Conservation (phyloP, 2,113 vertebrate genomes). For the Chaetura pelagica region DNA sequence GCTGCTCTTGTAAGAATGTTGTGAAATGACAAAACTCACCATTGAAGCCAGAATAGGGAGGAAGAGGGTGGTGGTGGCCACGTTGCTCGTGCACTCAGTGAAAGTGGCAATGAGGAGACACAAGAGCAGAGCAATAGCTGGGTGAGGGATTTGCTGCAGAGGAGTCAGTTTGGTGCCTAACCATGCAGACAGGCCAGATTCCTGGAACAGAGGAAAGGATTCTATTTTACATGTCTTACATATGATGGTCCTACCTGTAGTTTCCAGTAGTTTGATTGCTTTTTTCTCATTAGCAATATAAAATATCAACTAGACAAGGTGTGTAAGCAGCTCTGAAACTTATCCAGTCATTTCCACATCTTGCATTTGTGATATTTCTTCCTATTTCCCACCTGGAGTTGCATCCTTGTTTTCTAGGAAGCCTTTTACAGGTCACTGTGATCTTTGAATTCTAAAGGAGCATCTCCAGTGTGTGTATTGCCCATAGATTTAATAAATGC, state of each 20-base stretch:
- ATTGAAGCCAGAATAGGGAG: conserved; percentile 92
- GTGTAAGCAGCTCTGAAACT: not conserved
- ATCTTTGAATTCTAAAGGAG: not conserved
- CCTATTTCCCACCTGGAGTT: not conserved
- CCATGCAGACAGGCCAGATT: conserved; percentile 85
- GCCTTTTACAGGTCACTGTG: not conserved
- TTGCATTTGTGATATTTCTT: not conserved
- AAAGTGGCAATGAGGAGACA: conserved; percentile 84
- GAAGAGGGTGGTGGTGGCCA: conserved; percentile 92
- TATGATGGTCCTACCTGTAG: not conserved
- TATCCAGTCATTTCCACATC: not conserved
- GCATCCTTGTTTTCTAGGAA: not conserved
- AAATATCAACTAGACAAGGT: not conserved
- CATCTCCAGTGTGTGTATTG: not conserved
- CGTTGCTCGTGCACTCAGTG: conserved; percentile 94
- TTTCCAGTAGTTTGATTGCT: not conserved
- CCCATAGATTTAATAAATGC: not conserved
- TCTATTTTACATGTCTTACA: not conserved
- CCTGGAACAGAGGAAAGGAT: conserved; percentile 62
- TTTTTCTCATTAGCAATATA: not conserved
- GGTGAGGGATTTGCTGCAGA: conserved; percentile 77
- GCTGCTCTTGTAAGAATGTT: accelerated
- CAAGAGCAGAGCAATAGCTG: conserved; percentile 81
- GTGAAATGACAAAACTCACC: conserved; percentile 75
- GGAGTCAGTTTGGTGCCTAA: conserved; percentile 83